Evolutionary conservation across 2,797 vertebrate genomes (phyloP).

Genomic region (Tenualosa thibaudeaui): DNA sequence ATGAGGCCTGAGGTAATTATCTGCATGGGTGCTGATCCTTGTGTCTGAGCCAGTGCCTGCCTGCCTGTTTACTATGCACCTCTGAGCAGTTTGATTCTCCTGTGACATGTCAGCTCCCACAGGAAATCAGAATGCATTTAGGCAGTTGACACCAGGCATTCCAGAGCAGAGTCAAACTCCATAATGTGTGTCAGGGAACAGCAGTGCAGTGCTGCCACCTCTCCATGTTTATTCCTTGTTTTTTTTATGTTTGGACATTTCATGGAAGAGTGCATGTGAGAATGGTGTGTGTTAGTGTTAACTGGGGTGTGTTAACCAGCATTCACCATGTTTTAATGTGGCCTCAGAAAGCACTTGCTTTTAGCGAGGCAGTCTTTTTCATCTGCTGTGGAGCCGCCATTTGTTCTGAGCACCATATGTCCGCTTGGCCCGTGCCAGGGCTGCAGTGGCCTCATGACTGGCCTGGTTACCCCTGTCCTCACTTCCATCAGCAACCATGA

Average conservation of each 20-base stretch:
- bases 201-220: neutral
- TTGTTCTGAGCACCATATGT: conserved; percentile 2
- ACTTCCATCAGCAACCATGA: neutral
- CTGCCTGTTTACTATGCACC: neutral
- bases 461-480: neutral
- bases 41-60: neutral
- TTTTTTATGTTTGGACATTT: neutral
- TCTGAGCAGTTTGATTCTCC: neutral
- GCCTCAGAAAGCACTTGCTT: neutral
- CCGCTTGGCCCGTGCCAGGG: neutral
- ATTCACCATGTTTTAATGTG: neutral
- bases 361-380: neutral
- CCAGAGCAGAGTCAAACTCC: neutral
- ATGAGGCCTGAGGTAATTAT: neutral
- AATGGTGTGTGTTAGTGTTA: neutral
- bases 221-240: neutral
- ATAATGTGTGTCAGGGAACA: neutral
- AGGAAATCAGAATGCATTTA: neutral
- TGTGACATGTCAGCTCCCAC: neutral
- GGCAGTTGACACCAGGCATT: neutral
- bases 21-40: neutral
- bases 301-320: too few relatives aligned
- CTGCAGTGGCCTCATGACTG: neutral
- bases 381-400: neutral
- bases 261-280: neutral